Evolutionary conservation across 2,888 invertebrate species (phyloP).

Genomic region (Eupithecia subumbrata): DNA sequence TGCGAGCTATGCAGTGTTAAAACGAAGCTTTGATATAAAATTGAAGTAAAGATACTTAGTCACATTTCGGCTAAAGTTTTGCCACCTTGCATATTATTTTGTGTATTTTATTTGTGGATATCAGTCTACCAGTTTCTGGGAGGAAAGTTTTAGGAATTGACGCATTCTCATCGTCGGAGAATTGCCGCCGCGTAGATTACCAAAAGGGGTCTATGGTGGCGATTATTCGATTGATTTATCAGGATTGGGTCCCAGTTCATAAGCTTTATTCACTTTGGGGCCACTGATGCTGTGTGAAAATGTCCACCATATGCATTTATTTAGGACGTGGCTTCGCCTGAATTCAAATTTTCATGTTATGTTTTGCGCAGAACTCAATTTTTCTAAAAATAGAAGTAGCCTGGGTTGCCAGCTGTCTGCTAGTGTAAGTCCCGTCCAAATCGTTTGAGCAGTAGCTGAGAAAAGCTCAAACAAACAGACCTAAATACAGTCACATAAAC

Average conservation of each 20-base stretch:
- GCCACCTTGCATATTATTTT: background rate
- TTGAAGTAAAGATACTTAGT: background rate
- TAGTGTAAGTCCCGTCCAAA: background rate
- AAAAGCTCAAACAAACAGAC: background rate
- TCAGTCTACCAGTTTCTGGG: background rate
- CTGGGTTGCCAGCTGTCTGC: background rate
- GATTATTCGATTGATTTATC: background rate
- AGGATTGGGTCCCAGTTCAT: background rate
- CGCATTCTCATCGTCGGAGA: too few relatives aligned
- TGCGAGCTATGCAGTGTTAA: conserved; percentile 9
- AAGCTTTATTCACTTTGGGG: background rate
- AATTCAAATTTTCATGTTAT: background rate
- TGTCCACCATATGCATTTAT: background rate
- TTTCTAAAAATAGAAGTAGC: background rate
- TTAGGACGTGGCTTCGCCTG: background rate
- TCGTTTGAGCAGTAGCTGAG: background rate
- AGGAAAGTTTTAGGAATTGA: too few relatives aligned
- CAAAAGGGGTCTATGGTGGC: background rate
- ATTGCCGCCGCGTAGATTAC: too few relatives aligned
- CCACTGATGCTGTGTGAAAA: background rate
- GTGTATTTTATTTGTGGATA: background rate
- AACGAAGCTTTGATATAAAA: background rate
- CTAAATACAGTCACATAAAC: too few relatives aligned
- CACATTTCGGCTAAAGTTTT: background rate
- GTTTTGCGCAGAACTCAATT: background rate